Evolutionary conservation across 2,888 invertebrate genomes (phyloP), one percentile per base, ranked within the genome.

Genomic region (Apamea monoglypha): DNA sequence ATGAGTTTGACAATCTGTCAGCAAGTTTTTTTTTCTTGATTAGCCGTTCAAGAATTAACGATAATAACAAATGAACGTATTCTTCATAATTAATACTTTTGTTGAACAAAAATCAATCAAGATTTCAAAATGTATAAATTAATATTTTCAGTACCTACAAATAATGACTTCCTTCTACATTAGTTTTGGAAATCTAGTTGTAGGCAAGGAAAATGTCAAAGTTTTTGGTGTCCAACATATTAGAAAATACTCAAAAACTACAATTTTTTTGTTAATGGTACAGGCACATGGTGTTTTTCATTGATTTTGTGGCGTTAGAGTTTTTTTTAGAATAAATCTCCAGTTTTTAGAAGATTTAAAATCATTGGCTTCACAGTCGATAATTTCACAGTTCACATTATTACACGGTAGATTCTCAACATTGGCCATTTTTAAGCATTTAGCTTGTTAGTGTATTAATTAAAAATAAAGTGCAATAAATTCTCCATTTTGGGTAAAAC

Each of bases 381-480:
- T 88, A 81, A 83, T 63, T 78, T 81, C 76, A 83, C 81, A 85
- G 74, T 84, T 83, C 70, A 69, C 32, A 59, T 68, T 14, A 59
- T 70, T 72, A 61, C 71, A 82, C 86, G 75, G 80, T 81, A 77
- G 82, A 72, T 87, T 82, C 86, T 84, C 85, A 89, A 89, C 90
- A 89, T 88, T 89, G 89, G 90, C 90, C 90, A 77, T 79, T 75
- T 68, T 79, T 74, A 84, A 90, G 90, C 90, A 76, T 81, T 82
- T 75, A 86, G 90, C 89, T 84, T 90, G 86, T 90, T 88, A 90
- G 91, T 90, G 90, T 80, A 80, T 89, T 90, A 87, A 68, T 90
- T 90, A 83, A 83, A 87, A 85, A 84, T 77, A 87, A 88, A 87
- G 90, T 90, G 90, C 90, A 90, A 76, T 81, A 80, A 89, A 83